phyloP scores from a whole-genome alignment of 2,113 vertebrate genomes.

The Oryzias javanicus region DNA sequence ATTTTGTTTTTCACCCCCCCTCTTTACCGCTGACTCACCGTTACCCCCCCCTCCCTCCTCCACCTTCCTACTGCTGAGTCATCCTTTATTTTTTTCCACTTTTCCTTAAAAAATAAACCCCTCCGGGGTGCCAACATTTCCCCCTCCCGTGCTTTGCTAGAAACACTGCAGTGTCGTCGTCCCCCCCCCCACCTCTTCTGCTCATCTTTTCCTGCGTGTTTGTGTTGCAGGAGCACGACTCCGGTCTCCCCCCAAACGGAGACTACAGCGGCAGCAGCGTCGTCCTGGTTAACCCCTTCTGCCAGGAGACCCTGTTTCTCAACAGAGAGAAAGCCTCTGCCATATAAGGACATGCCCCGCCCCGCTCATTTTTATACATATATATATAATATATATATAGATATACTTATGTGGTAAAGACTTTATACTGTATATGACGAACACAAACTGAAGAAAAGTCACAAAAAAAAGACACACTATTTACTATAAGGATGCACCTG shows the following conservation, averaged over 20 bases:
- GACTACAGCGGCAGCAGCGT: conserved; percentile 92
- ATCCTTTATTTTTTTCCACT: conserved; percentile 36
- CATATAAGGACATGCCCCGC: conserved; percentile 81
- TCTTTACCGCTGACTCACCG: conserved; percentile 65
- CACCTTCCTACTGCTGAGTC: conserved; percentile 28
- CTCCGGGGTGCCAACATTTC: neutral
- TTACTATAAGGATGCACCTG: conserved; percentile 72
- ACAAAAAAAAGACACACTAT: conserved; percentile 65
- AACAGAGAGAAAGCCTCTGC: conserved; percentile 89
- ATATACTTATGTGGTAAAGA: conserved; percentile 82
- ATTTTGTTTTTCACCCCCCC: conserved; percentile 41
- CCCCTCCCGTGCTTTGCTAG: neutral
- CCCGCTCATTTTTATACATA: conserved; percentile 76
- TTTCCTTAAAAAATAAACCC: conserved; percentile 28
- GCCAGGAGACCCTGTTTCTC: conserved; percentile 94
- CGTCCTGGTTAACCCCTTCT: conserved; percentile 98
- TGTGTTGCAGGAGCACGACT: conserved; percentile 87
- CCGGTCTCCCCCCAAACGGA: conserved; percentile 90
- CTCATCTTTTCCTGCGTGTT: neutral
- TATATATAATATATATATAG: neutral
- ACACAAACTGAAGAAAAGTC: conserved; percentile 56
- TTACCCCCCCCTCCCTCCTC: conserved; percentile 16
- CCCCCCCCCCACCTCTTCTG: too few species aligned
- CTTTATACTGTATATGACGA: conserved; percentile 81
- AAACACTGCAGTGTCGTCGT: conserved; percentile 23